Percentiles rank a stretch among this genome's conserved stretches.
Evolutionary conservation across 2,888 invertebrate species (phyloP).

Genomic region (Pherbina coryleti): DNA sequence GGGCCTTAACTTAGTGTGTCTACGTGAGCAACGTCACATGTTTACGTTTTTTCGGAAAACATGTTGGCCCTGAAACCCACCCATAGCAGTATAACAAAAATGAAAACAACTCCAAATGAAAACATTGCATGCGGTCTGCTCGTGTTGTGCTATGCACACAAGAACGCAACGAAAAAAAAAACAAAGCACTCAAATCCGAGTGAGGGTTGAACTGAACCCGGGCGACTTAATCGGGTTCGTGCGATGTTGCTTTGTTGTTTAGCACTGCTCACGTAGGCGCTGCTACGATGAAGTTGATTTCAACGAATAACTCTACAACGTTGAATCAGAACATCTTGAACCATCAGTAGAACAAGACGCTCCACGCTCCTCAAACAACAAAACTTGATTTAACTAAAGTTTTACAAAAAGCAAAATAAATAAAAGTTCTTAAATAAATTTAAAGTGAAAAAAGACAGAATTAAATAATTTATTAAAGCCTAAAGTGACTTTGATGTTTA

Average conservation of each 20-base stretch:
- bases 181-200: neutral
- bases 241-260: constrained; percentile 28
- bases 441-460: neutral
- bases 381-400: neutral
- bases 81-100: neutral
- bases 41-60: neutral
- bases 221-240: constrained; percentile 14
- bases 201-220: constrained; percentile 25
- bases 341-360: constrained; percentile 47
- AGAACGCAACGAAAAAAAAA: neutral
- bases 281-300: constrained; percentile 45
- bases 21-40: constrained; percentile 40
- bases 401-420: neutral
- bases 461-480: neutral
- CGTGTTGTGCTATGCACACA: neutral
- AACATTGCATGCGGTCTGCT: constrained; percentile 2
- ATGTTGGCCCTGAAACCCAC: neutral
- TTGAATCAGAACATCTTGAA: constrained; percentile 51
- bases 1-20: constrained; percentile 12
- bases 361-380: constrained; percentile 26
- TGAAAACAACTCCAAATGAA: constrained; percentile 3
- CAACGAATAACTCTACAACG: constrained; percentile 38
- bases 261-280: constrained; percentile 12
- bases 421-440: neutral
- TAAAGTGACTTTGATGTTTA: neutral